Evolutionary conservation across 2,888 invertebrate species (phyloP).

Genomic region (Omphaloscelis lunosa): DNA sequence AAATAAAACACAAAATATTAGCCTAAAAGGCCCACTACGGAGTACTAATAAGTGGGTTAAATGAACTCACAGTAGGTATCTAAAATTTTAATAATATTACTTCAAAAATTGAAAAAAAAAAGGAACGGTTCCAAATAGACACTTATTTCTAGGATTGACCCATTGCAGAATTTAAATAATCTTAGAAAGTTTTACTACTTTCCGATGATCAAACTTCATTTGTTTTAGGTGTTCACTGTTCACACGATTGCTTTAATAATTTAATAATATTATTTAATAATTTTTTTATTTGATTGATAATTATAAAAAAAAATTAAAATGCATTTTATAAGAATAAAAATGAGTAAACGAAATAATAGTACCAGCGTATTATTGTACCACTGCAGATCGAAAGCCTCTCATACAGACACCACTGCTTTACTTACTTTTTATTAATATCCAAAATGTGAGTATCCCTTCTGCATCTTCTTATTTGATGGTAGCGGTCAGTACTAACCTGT

Average conservation of each 20-base stretch:
- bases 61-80: neutral
- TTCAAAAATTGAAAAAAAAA: neutral
- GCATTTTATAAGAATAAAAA: too few relatives aligned
- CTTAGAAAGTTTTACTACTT: too few relatives aligned
- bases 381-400: neutral
- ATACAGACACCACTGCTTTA: neutral
- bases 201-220: neutral
- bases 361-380: neutral
- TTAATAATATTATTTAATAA: too few relatives aligned
- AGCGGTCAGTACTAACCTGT: slow-evolving; percentile 19
- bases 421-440: neutral
- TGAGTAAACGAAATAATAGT: neutral
- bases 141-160: neutral
- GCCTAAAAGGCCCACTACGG: neutral
- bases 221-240: neutral
- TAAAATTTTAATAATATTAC: neutral
- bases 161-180: neutral
- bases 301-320: too few relatives aligned
- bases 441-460: neutral
- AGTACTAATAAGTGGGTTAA: neutral
- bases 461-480: neutral
- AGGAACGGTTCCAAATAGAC: neutral
- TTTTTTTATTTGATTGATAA: too few relatives aligned
- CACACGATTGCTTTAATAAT: neutral
- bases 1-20: neutral